Base-by-base conservation (phyloP, 2,113 vertebrate genomes). In the Sakesphorus luctuosus region DNA sequence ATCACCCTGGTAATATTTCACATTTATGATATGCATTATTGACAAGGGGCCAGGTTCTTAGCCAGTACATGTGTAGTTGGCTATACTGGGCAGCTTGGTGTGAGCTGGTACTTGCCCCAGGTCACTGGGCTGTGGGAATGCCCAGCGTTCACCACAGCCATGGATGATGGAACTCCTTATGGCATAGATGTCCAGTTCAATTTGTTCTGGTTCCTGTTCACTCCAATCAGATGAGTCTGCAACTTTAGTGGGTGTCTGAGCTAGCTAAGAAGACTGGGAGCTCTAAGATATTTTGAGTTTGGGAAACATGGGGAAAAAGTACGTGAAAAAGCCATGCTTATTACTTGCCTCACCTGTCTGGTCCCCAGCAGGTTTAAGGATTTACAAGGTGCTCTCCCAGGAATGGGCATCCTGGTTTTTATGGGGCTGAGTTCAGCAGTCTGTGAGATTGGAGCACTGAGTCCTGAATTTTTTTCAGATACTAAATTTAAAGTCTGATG, bases 331-430 rank as follows among this genome's bases (percentile, higher is more conserved):
- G 8, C 3, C 5, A 11, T 66, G 16, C 11, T 87, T 20, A 6
- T 87, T 94, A 55, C 69, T 81, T 84, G 35, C 47, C 61, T 96
- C 89, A 87, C 93, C 93, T 91, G 59, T 49, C 50, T 59, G 21
- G 68, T 55, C 21, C 83, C 75, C 67, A 10, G 40, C 25, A 76
- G 72, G 63, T 80, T 67, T 63, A 38, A 88, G 76, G 68, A 94
- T 97, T 95, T 93, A 93, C 85, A 92, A 81, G 83, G 83, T 80
- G 38, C 17, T 84, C 63, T 95, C 86, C 29, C 55, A 83, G 59
- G 72, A 93, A 53, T 3, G 77, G 76, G 59, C 73, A 91, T 91
- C 68, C 83, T 92, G 85, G 5, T 9, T 94, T 94, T 88, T 66
- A 92, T 84, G 72, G 59, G 63, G 55, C 79, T 93, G 79, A 94